Percentiles rank a stretch among this genome's conserved stretches.
phyloP scores from a whole-genome alignment of 1,140 invertebrate species.

The Sarcophaga bullata region DNA sequence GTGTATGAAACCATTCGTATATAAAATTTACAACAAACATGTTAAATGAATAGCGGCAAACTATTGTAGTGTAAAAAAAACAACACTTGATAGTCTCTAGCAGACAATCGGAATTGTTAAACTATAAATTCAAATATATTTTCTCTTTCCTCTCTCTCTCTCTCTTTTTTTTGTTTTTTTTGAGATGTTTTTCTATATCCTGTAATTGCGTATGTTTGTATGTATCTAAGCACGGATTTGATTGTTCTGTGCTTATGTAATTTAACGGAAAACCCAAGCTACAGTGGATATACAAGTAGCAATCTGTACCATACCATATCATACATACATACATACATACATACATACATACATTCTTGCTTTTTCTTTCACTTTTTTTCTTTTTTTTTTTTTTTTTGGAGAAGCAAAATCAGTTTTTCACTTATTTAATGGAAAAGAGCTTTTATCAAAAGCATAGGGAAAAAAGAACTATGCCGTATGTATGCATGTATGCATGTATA shows the following conservation, averaged over 20 bases:
- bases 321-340: neutral
- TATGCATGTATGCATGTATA: neutral
- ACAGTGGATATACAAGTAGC: neutral
- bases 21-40: neutral
- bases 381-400: neutral
- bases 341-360: neutral
- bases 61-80: neutral
- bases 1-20: neutral
- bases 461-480: neutral
- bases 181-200: neutral
- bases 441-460: slow-evolving; percentile 17
- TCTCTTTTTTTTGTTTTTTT: too few species aligned
- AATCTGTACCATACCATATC: neutral
- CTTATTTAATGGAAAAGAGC: slow-evolving; percentile 37
- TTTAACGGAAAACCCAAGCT: neutral
- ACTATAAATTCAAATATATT: slow-evolving; percentile 21
- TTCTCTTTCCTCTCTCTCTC: neutral
- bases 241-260: neutral
- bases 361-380: too few species aligned
- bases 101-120: slow-evolving; percentile 23
- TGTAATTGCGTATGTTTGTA: neutral
- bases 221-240: neutral
- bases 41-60: neutral
- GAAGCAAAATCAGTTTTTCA: slow-evolving; percentile 33
- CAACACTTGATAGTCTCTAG: neutral